Conservation (phyloP, 2,113 vertebrate species). For the Thamnophis sirtalis region DNA sequence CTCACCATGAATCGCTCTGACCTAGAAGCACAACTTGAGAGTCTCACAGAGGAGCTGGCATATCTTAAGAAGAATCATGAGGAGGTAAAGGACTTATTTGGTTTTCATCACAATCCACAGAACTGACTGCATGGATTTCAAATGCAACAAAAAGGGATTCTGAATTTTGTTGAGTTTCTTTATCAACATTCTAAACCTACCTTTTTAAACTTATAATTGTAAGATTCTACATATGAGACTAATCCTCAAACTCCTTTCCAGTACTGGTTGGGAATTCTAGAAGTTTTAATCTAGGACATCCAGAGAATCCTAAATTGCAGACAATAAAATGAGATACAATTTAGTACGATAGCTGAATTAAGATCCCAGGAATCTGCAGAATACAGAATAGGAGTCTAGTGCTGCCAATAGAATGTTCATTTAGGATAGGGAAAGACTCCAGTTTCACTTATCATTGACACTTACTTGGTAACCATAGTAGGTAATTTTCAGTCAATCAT, state of each 20-base stretch:
- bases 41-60: conserved; percentile 80
- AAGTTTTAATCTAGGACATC: not conserved
- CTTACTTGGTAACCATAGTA: not conserved
- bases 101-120: not conserved
- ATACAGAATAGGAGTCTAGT: not conserved
- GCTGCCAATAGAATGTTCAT: not conserved
- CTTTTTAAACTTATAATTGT: not conserved
- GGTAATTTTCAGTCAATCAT: not conserved
- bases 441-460: not conserved
- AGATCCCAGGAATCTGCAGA: not conserved
- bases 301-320: not conserved
- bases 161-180: not conserved
- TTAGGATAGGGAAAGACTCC: not conserved
- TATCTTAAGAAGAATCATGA: conserved; percentile 85
- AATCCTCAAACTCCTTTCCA: not conserved
- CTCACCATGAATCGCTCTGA: conserved; percentile 65
- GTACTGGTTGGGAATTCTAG: not conserved
- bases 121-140: not conserved
- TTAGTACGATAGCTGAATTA: not conserved
- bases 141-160: not conserved
- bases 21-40: conserved; percentile 81
- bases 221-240: not conserved
- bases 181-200: not conserved
- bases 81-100: conserved; percentile 65
- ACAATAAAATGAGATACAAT: not conserved